phyloP scores from a whole-genome alignment of 2,888 invertebrate species.

The Esperia sulphurella region DNA sequence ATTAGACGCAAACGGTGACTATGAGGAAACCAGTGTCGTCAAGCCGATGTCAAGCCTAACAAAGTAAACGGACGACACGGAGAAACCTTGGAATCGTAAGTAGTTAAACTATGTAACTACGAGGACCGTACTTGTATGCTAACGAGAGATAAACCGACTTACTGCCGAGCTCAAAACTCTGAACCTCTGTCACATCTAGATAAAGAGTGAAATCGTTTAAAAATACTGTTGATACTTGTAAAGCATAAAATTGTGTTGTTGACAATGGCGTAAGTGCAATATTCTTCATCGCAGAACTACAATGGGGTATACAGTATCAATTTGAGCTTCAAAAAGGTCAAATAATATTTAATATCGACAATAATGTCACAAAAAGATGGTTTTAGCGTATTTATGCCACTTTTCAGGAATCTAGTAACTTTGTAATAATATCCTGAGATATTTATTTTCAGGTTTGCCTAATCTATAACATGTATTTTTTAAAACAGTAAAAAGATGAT shows the following conservation, averaged over 20 bases:
- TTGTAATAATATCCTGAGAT: too few species aligned
- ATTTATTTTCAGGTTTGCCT: too few species aligned
- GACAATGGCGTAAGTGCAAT: constrained; percentile 9
- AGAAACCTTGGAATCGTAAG: constrained; percentile 12
- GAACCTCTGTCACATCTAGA: constrained; percentile 7
- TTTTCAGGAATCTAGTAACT: too few species aligned
- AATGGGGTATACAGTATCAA: not conserved
- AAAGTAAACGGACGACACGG: constrained; percentile 1
- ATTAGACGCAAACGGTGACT: not conserved
- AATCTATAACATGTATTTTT: too few species aligned
- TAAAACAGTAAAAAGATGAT: too few species aligned
- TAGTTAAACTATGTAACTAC: constrained; percentile 3
- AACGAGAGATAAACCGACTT: not conserved
- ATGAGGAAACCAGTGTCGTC: constrained; percentile 6
- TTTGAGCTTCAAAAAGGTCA: too few species aligned
- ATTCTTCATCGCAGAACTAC: not conserved
- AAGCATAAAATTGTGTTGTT: not conserved
- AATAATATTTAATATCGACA: too few species aligned
- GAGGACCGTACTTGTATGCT: not conserved
- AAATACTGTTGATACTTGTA: not conserved
- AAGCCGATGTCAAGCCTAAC: constrained; percentile 4
- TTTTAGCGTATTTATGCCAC: too few species aligned
- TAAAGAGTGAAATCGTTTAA: not conserved
- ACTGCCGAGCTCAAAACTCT: not conserved
- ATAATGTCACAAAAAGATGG: too few species aligned